phyloP scores from a whole-genome alignment of 2,797 vertebrate genomes.

The Coracias cyanogaster region DNA sequence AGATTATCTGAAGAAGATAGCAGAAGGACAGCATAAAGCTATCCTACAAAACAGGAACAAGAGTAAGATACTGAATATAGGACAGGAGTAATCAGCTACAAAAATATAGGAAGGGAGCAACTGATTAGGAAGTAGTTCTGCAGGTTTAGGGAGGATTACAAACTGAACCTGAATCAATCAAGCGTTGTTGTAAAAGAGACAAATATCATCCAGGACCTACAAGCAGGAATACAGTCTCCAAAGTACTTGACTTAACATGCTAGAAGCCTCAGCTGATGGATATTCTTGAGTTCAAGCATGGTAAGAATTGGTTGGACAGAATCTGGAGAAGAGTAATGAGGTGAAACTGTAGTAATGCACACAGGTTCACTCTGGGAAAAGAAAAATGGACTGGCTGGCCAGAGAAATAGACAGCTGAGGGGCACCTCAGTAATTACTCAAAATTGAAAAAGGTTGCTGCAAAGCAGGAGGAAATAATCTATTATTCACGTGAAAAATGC shows the following conservation, averaged over 20 bases:
- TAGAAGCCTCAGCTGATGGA: not conserved
- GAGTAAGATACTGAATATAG: not conserved
- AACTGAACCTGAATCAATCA: not conserved
- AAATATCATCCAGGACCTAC: not conserved
- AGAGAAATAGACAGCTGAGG: not conserved
- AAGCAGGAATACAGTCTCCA: not conserved
- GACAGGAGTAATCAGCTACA: not conserved
- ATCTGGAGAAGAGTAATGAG: not conserved
- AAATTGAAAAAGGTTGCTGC: not conserved
- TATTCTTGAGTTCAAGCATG: not conserved
- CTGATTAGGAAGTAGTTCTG: not conserved
- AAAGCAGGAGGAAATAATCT: not conserved
- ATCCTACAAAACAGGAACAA: not conserved
- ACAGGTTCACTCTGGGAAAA: not conserved
- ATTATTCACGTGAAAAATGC: not conserved
- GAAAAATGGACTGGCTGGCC: not conserved
- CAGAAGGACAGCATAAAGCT: not conserved
- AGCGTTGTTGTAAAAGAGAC: not conserved
- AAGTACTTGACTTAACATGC: not conserved
- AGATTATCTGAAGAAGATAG: not conserved
- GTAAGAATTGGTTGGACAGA: not conserved
- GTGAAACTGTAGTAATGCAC: not conserved
- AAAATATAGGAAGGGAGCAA: not conserved
- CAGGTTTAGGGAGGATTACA: not conserved
- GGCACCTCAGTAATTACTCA: not conserved